Evolutionary conservation across 2,113 vertebrate species (phyloP), one percentile per base, ranked within the genome.

Genomic region (Ammodytes marinus): DNA sequence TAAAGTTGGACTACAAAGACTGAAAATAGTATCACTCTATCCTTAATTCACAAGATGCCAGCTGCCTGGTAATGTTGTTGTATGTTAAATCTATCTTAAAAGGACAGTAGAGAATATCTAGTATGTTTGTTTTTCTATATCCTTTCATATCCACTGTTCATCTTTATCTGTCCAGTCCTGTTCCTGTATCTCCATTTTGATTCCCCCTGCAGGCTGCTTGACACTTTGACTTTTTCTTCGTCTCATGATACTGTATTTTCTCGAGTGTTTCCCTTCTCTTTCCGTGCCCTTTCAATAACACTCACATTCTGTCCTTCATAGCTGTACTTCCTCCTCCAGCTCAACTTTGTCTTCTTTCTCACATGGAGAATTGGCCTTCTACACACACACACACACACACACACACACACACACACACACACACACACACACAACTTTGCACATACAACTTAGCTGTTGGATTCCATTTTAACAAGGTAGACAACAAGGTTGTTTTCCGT

Each of bases 381-480:
- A 37, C 42, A 50, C 53, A 40, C 35, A 27, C 37, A 37, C 46
- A 57, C 43, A 66, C 14, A 47, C 14, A 40, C 71, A 54, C 52
- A 54, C 6, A 77, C 17, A 79, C 45, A 49, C 53, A 8, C 42
- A 35, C 8, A 63, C 50, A 14, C 52, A 54, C 6, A 77, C 17
- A 79, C 45, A 49, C 14, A 64, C 37, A 53, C 52, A 69, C 17
- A 57, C 46, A 54, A 63, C 45, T 52, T 27, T 15, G 45, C 59
- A 78, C 60, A 73, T 52, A 69, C 19, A 66, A 46, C 74, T 46
- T n/a, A 53, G 27, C 39, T 69, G 65, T 74, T 69, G 58, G 37
- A 74, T 69, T 66, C 10, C 13, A n/a, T 77, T 79, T 88, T 80
- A 85, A 86, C 65, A 81, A 90, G 68, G 54, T 55, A 37, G 19